Percentiles rank a stretch among this genome's conserved stretches.
phyloP scores from a whole-genome alignment of 2,888 invertebrate genomes.

The Cyclophora albipunctata region DNA sequence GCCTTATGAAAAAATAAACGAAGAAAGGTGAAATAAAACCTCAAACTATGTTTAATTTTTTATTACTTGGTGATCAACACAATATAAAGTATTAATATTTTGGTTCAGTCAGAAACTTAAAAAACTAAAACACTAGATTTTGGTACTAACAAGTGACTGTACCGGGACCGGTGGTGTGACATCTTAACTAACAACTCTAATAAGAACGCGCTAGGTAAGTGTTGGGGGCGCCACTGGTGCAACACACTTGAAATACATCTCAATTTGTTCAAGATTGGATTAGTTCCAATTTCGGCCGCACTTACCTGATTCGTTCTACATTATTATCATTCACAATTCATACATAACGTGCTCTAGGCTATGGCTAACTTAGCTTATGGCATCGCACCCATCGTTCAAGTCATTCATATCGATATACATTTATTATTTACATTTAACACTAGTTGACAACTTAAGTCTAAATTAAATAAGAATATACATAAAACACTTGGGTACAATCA shows the following conservation, averaged over 20 bases:
- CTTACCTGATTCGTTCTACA: background rate
- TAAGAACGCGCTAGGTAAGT: no score
- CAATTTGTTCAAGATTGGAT: no score
- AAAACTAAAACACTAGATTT: slow-evolving; percentile 63
- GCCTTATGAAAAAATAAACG: slow-evolving; percentile 7
- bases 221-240: no score
- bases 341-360: slow-evolving; percentile 22
- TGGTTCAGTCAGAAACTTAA: slow-evolving; percentile 76
- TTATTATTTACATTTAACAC: no score
- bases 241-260: no score
- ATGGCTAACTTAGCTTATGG: slow-evolving; percentile 54
- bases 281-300: no score
- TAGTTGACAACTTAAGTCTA: no score
- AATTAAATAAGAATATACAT: slow-evolving; percentile 3
- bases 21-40: background rate
- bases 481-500: slow-evolving; percentile 42
- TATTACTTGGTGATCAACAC: slow-evolving; percentile 66
- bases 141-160: slow-evolving; percentile 53
- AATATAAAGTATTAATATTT: slow-evolving; percentile 65
- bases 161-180: slow-evolving; percentile 36
- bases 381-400: slow-evolving; percentile 43
- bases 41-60: slow-evolving; percentile 38
- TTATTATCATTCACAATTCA: slow-evolving; percentile 29
- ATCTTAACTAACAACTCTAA: slow-evolving; percentile 7
- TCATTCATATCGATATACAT: slow-evolving; percentile 19